Base-by-base conservation (phyloP, 2,113 vertebrate genomes). In the Datnioides undecimradiatus region DNA sequence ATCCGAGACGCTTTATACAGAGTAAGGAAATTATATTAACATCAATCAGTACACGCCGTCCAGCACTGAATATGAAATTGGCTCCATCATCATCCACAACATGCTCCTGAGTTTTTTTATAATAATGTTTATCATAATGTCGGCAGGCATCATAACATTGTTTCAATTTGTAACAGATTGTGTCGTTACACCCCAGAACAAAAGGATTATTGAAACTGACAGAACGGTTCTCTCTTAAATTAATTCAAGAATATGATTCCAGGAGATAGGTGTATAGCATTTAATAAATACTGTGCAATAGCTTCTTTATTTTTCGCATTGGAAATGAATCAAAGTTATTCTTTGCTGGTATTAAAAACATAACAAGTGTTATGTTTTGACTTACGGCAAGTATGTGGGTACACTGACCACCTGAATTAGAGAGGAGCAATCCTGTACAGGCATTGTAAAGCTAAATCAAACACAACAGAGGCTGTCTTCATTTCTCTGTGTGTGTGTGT, bases 401-500 rank as follows among this genome's bases (percentile, higher is more conserved):
- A 21, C 13, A 1, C 16, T 5, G 23, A 7, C n/a, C 41, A n/a
- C 9, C 38, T 72, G 36, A 51, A 17, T 11, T 14, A 27, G 25
- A 36, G 36, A 41, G 2, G 38, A 46, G 8, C 46, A 57, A 68
- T 45, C 45, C 45, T 5, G 6, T 27, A 48, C 51, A 4, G 49
- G 25, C 27, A 19, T 58, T 17, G 11, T 16, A 9, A 17, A 12
- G 58, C 57, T 76, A 52, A 81, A 66, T 63, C 55, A 71, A 80
- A 81, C 54, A 76, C n/a, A 72, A 71, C 1, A 38, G 55, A 74
- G 62, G 43, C 49, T 41, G 67, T 66, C 73, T 62, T 74, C 48
- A 23, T 75, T 23, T 71, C n/a, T 58, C 29, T 21, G 31, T 73
- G 60, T 66, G 66, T 79, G 64, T 71, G 19, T 58, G 34, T 21